phyloP scores from a whole-genome alignment of 2,888 invertebrate species.

The Nematopogon swammerdamellus region DNA sequence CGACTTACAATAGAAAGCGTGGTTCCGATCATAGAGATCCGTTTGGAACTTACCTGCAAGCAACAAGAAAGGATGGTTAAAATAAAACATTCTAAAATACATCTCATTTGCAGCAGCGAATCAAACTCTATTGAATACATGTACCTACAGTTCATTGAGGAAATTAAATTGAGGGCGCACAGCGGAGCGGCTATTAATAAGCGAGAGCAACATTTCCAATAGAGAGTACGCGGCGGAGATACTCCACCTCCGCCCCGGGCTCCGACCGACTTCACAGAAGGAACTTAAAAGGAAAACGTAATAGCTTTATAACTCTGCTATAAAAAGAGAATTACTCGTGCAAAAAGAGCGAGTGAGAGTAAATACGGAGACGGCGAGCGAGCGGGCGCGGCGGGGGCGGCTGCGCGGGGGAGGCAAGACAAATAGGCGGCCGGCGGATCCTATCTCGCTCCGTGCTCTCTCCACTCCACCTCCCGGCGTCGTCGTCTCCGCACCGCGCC shows the following conservation, averaged over 20 bases:
- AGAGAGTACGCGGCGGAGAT: constrained; percentile 13
- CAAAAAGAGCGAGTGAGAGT: constrained; percentile 31
- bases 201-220: not conserved
- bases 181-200: not conserved
- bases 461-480: not conserved
- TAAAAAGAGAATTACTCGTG: constrained; percentile 32
- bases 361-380: constrained; percentile 28
- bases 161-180: not conserved
- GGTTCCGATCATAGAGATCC: not conserved
- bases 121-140: too few species aligned
- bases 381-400: constrained; percentile 21
- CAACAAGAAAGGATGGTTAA: not conserved
- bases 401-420: constrained; percentile 20
- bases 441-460: not conserved
- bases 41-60: not conserved
- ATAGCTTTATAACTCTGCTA: constrained; percentile 30
- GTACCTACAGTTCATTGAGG: not conserved
- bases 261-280: constrained; percentile 18
- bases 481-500: not conserved
- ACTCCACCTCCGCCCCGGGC: constrained; percentile 8
- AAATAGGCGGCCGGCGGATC: constrained; percentile 21
- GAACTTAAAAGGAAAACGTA: constrained; percentile 27
- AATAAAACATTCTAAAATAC: not conserved
- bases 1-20: too few species aligned
- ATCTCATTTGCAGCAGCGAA: too few species aligned